phyloP scores from a whole-genome alignment of 2,888 invertebrate genomes.

The Meloe dianella region DNA sequence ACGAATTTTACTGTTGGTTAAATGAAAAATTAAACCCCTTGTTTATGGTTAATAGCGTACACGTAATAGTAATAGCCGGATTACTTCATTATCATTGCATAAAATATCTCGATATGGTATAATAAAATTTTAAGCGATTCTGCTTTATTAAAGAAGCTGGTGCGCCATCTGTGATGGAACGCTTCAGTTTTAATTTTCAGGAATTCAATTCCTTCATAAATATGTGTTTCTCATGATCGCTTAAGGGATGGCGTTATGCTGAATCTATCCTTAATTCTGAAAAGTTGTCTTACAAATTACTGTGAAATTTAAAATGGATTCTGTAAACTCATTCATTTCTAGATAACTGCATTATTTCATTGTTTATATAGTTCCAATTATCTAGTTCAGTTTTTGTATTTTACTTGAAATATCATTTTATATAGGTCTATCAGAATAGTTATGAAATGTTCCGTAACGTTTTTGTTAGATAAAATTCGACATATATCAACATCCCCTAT shows the following conservation, averaged over 20 bases:
- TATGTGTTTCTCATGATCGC: neutral
- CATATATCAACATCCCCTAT: constrained; percentile 18
- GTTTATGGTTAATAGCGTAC: neutral
- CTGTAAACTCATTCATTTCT: no score
- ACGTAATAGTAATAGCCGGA: neutral
- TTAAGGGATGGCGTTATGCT: neutral
- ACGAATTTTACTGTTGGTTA: neutral
- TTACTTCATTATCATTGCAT: constrained; percentile 7
- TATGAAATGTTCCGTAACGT: no score
- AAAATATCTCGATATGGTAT: neutral
- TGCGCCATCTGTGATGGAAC: neutral
- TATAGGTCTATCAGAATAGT: no score
- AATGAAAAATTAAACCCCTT: neutral
- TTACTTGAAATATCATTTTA: no score
- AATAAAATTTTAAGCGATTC: neutral
- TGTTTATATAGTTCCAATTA: no score
- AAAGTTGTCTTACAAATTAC: no score
- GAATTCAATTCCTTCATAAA: neutral
- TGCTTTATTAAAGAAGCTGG: no score
- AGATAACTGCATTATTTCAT: no score
- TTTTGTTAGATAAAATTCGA: no score
- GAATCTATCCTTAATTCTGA: no score
- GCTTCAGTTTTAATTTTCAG: neutral
- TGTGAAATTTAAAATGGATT: no score
- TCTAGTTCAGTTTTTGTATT: no score